Base-by-base conservation (phyloP, 2,888 invertebrate genomes). In the Cataglyphis altisquamis region DNA sequence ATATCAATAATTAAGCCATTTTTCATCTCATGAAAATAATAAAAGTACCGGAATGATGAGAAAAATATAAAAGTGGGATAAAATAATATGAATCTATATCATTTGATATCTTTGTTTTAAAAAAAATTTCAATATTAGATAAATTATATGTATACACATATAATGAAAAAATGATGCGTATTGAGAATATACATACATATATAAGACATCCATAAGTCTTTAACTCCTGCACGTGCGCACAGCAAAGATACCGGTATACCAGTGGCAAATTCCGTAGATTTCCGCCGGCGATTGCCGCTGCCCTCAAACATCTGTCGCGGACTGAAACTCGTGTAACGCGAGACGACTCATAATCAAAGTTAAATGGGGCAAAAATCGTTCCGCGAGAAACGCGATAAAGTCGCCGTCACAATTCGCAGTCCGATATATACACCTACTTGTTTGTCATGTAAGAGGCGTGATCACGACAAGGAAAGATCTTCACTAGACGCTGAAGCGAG, bases 311-410 rank as follows among this genome's bases (percentile, higher is more conserved):
- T 70, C 60, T 25, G 36, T 70, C 78, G 86, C 70, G 67, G 77
- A 82, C 85, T 89, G 84, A 88, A 87, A 86, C 84, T 84, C 85
- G 89, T 70, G 84, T 89, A 89, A 89, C 77, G 83, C 87, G 85
- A 85, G 87, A 87, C 84, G 88, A 84, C 83, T 89, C 84, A 84
- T 87, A 90, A 89, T 89, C 90, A 88, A 84, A 87, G 88, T 89
- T 89, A 90, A 90, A 90, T 86, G 88, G 85, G 83, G 86, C 88
- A 90, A 90, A 90, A 89, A 90, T 90, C 86, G 87, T 73, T 86
- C 81, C 78, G 78, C 85, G 81, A 83, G 87, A 88, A 89, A 83
- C 84, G 84, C 86, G 86, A 90, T 88, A 88, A 88, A 88, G 85
- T 63, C 72, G 74, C 77, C 78, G 72, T 77, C 78, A 85, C 81